A percentile compares a stretch with the other conserved stretches of the same genome.
phyloP scores from a whole-genome alignment of 2,113 vertebrate species.

The Heterotilapia buettikoferi region DNA sequence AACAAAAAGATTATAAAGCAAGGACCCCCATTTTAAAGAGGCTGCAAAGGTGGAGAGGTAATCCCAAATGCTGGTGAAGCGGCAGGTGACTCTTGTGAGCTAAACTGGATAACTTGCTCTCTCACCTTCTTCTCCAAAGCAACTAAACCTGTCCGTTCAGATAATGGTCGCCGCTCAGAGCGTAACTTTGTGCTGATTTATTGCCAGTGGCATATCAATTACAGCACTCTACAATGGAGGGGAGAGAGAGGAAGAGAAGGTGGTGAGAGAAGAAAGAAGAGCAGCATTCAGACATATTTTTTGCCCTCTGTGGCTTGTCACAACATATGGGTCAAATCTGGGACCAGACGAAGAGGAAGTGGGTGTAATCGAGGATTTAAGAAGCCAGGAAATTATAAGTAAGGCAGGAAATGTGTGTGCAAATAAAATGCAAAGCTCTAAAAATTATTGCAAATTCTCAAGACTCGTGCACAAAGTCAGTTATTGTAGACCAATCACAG shows the following conservation, averaged over 20 bases:
- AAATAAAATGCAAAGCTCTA: background rate
- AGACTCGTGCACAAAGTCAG: background rate
- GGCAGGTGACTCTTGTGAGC: background rate
- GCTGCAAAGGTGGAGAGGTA: background rate
- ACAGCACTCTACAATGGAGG: conserved; percentile 45
- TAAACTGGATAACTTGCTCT: conserved; percentile 31
- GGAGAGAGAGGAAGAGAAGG: conserved; percentile 31
- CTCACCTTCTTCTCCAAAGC: conserved; percentile 29
- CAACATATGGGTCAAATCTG: conserved; percentile 51
- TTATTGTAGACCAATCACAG: background rate
- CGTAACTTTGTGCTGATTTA: conserved; percentile 58
- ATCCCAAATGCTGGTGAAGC: background rate
- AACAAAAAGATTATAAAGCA: background rate
- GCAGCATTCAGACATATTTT: conserved; percentile 12
- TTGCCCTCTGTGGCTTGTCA: conserved; percentile 14
- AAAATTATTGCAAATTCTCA: conserved; percentile 14
- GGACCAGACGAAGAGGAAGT: background rate
- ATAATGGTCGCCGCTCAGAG: conserved; percentile 44
- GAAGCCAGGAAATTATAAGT: background rate
- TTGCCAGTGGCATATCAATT: conserved; percentile 74
- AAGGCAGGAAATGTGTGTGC: background rate
- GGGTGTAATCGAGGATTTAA: background rate
- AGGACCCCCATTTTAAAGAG: background rate
- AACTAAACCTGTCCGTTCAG: conserved; percentile 63
- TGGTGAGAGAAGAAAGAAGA: conserved; percentile 18